A percentile compares a stretch with the other conserved stretches of the same genome.
phyloP scores from a whole-genome alignment of 2,888 invertebrate species.

The Tachina fera region DNA sequence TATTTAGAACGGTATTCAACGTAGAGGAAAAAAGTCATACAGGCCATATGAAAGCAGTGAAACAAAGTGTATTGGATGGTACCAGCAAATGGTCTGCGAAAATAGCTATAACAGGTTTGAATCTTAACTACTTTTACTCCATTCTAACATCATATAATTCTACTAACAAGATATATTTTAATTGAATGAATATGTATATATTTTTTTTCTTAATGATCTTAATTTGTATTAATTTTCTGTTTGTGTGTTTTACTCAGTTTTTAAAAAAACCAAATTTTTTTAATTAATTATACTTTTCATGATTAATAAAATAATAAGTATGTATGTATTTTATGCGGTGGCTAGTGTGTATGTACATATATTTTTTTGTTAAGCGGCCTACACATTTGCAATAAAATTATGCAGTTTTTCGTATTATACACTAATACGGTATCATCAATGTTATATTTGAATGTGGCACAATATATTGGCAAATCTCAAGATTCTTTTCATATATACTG shows the following conservation, averaged over 20 bases:
- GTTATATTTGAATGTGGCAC: too few species aligned
- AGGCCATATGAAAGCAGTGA: constrained; percentile 98
- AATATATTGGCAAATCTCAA: too few species aligned
- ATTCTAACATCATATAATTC: constrained; percentile 15
- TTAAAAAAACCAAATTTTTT: constrained; percentile 4
- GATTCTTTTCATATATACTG: too few species aligned
- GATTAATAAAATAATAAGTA: constrained; percentile 16
- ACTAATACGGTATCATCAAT: too few species aligned
- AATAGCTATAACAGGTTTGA: constrained; percentile 99
- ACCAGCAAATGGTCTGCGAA: constrained; percentile 99
- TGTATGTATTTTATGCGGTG: constrained; percentile 12
- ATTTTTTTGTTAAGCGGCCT: constrained; percentile 7
- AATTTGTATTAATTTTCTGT: constrained; percentile 45
- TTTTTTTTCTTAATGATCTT: constrained; percentile 59
- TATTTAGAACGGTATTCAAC: constrained; percentile 94
- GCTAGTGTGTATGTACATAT: constrained; percentile 38
- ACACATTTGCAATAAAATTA: too few species aligned
- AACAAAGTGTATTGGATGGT: constrained; percentile 99
- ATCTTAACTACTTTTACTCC: constrained; percentile 58
- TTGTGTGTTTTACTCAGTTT: constrained; percentile 32
- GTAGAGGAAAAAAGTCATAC: constrained; percentile 97
- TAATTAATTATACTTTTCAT: constrained; percentile 22
- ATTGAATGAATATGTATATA: constrained; percentile 56
- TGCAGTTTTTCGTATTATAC: too few species aligned
- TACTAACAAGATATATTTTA: constrained; percentile 43